Evolutionary conservation across 1,140 invertebrate genomes (phyloP).

Genomic region (Caenorhabditis elegans): WBcel235 BX284604.4:10189501-10190000

Average conservation of each 20-base stretch:
- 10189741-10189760: constrained; percentile 31
- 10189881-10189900: neutral
- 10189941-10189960: constrained; percentile 8
- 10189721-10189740: neutral
- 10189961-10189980: neutral
- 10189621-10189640: too few relatives aligned
- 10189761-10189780: constrained; percentile 22
- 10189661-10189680: too few relatives aligned
- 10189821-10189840: constrained; percentile 20
- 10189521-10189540: too few relatives aligned
- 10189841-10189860: constrained; percentile 15
- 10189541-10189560: too few relatives aligned
- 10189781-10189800: neutral
- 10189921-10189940: constrained; percentile 31
- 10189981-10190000: too few relatives aligned
- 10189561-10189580: too few relatives aligned
- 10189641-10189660: too few relatives aligned
- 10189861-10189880: neutral
- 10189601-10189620: too few relatives aligned
- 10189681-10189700: neutral
- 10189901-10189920: constrained; percentile 14
- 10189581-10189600: too few relatives aligned
- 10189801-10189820: neutral
- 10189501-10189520: too few relatives aligned
- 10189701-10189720: neutral